phyloP scores from a whole-genome alignment of 1,140 invertebrate species.

The Archegozetes longisetosus region DNA sequence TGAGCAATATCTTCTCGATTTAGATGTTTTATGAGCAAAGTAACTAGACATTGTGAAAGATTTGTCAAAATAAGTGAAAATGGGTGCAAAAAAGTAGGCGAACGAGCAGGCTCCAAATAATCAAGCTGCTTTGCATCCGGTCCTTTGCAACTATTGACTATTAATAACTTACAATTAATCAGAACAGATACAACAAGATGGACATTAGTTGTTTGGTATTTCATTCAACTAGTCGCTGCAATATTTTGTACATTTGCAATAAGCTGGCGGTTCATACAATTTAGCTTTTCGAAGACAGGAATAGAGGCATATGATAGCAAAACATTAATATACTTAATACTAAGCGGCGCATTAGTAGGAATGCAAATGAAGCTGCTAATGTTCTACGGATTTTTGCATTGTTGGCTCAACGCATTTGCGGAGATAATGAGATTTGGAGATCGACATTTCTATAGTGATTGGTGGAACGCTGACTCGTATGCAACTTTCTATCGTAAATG shows the following conservation, averaged over 20 bases:
- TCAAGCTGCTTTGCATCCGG: no score
- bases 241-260: slow-evolving; percentile 62
- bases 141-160: no score
- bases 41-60: no score
- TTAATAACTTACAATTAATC: slow-evolving; percentile 11
- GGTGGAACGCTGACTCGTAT: slow-evolving; percentile 80
- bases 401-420: slow-evolving; percentile 72
- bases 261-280: slow-evolving; percentile 53
- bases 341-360: slow-evolving; percentile 54
- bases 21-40: no score
- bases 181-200: slow-evolving; percentile 45
- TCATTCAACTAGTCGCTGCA: slow-evolving; percentile 53
- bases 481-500: slow-evolving; percentile 73
- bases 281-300: slow-evolving; percentile 51
- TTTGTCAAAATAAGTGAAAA: no score
- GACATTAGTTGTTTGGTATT: slow-evolving; percentile 48
- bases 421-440: slow-evolving; percentile 74
- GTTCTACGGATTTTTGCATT: slow-evolving; percentile 71
- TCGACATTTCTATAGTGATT: slow-evolving; percentile 69
- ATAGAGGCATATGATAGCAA: slow-evolving; percentile 40
- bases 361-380: slow-evolving; percentile 52
- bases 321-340: slow-evolving; percentile 43
- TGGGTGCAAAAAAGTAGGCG: no score
- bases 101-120: no score
- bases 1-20: no score